These are phyloP conservation scores for Melanotaenia boesemani DNA, from an alignment of 2,797 vertebrate genomes.

Conservation along the genomic window DNA sequence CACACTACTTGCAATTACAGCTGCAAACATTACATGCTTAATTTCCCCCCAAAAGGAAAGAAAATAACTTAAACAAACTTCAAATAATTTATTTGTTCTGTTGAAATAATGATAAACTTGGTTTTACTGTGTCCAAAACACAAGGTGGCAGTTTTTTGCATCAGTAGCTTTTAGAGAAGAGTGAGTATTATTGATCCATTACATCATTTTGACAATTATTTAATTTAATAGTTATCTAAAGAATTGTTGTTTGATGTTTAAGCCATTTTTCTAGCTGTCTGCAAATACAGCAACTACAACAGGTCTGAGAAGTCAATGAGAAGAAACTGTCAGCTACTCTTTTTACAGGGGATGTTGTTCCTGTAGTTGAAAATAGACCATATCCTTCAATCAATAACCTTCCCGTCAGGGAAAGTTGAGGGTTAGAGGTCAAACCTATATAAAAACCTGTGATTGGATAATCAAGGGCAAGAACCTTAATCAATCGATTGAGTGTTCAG, in stretches of 20 bases:
- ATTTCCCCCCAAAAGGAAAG: constrained; percentile 57
- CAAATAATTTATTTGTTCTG: constrained; percentile 42
- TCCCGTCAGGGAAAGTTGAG: constrained; percentile 71
- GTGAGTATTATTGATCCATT: constrained; percentile 64
- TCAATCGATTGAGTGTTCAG: constrained; percentile 76
- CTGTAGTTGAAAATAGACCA: constrained; percentile 63
- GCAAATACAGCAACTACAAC: constrained; percentile 66
- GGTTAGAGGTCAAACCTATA: constrained; percentile 78
- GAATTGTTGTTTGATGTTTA: constrained; percentile 53
- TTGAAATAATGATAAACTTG: constrained; percentile 24
- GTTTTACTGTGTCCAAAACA: constrained; percentile 46
- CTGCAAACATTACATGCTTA: constrained; percentile 64
- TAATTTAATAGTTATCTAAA: constrained; percentile 77
- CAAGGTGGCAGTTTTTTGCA: constrained; percentile 58
- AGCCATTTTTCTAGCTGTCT: constrained; percentile 49
- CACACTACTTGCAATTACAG: constrained; percentile 55
- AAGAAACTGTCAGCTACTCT: constrained; percentile 67
- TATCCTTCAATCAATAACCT: constrained; percentile 72
- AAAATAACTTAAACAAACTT: constrained; percentile 36
- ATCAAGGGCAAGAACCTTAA: constrained; percentile 81
- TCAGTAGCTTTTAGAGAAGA: constrained; percentile 65
- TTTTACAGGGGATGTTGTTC: constrained; percentile 53
- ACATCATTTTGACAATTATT: constrained; percentile 75
- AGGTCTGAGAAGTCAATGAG: constrained; percentile 63
- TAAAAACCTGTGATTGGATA: constrained; percentile 73